Evolutionary conservation across 2,113 vertebrate species (phyloP).

Genomic region (Ramphastos sulfuratus): DNA sequence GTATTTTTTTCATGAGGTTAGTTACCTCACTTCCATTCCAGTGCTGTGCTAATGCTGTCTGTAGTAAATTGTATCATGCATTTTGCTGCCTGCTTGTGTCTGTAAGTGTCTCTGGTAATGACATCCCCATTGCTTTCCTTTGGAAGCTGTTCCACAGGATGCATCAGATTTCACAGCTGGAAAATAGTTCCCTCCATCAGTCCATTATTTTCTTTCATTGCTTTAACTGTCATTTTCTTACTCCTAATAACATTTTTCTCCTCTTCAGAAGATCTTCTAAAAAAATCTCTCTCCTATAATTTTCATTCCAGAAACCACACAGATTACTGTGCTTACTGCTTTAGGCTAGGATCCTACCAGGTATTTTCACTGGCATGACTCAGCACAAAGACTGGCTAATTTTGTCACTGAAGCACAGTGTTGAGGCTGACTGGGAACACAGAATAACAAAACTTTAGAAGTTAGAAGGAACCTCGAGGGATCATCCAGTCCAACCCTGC

Average conservation of each 20-base stretch:
- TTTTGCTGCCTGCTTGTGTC: constrained; percentile 1
- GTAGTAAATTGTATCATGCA: not conserved
- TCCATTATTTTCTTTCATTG: not conserved
- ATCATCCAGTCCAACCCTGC: too few relatives aligned
- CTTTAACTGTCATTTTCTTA: constrained; percentile 14
- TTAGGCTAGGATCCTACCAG: not conserved
- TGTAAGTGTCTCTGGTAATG: not conserved
- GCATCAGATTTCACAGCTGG: constrained; percentile 3
- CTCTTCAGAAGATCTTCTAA: not conserved
- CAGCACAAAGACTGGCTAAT: not conserved
- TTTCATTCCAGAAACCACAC: not conserved
- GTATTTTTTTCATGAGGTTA: not conserved
- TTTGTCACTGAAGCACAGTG: not conserved
- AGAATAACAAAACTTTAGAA: too few relatives aligned
- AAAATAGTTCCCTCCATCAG: not conserved
- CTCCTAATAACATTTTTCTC: not conserved
- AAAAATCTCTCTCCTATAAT: not conserved
- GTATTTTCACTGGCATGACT: not conserved
- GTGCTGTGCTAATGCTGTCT: not conserved
- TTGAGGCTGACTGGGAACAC: not conserved
- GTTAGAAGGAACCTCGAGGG: too few relatives aligned
- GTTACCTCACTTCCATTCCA: not conserved
- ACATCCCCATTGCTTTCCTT: not conserved
- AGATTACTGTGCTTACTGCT: not conserved
- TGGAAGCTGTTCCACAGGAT: not conserved